These are phyloP conservation scores for Tipula confusa DNA, from an alignment of 2,888 invertebrate genomes.

Conservation along the genomic window DNA sequence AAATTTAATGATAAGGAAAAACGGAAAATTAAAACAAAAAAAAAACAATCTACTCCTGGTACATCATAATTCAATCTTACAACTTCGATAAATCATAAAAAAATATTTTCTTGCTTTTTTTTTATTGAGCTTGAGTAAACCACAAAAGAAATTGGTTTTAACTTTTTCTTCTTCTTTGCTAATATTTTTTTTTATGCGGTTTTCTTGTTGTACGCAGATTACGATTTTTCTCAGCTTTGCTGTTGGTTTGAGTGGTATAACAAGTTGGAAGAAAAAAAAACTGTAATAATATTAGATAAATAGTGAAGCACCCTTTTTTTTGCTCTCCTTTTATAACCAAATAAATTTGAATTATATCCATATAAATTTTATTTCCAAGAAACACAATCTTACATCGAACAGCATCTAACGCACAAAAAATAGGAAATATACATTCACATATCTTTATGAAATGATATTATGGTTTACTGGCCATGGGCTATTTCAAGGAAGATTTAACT, in stretches of 20 bases:
- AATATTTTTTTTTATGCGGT: neutral
- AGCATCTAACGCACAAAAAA: too few relatives aligned
- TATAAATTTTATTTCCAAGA: neutral
- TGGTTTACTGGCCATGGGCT: constrained; percentile 35
- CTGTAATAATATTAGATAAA: neutral
- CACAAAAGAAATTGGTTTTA: neutral
- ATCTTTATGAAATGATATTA: neutral
- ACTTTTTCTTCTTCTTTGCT: neutral
- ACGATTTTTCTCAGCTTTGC: neutral
- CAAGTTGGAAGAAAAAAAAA: neutral
- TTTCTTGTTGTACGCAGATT: neutral
- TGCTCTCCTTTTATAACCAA: neutral
- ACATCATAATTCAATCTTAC: constrained; percentile 20
- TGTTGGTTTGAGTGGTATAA: neutral
- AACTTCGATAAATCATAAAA: neutral
- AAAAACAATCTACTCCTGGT: neutral
- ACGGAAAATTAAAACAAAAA: neutral
- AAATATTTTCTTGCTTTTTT: neutral
- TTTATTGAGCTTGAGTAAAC: constrained; percentile 9
- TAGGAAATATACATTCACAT: constrained; percentile 1
- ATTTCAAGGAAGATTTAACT: constrained; percentile 50
- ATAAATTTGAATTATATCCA: neutral
- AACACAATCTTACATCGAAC: constrained; percentile 4
- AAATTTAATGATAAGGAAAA: constrained; percentile 20
- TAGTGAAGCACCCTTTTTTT: neutral